Evolutionary conservation across 1,140 invertebrate species (phyloP).

Genomic region (Bicyclus anynana): DNA sequence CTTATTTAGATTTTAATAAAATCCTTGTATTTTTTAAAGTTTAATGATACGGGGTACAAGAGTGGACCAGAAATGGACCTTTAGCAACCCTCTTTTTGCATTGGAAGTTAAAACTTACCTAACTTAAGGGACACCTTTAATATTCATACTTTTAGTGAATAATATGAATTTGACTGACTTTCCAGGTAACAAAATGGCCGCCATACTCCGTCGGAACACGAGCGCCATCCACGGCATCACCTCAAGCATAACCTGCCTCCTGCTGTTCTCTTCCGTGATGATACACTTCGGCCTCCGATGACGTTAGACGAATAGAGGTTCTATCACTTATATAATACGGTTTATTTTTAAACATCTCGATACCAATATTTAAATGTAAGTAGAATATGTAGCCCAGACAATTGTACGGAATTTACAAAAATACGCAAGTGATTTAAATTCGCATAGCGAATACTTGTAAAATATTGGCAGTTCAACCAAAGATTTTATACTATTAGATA

Average conservation of each 20-base stretch:
- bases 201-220: constrained; percentile 62
- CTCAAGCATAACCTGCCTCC: constrained; percentile 58
- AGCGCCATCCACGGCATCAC: constrained; percentile 69
- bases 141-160: no score
- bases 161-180: no score
- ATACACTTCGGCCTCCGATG: constrained; percentile 63
- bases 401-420: neutral
- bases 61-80: no score
- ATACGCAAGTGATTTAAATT: neutral
- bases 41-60: no score
- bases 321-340: constrained; percentile 26
- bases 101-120: no score
- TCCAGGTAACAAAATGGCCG: constrained; percentile 71
- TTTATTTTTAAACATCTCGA: constrained; percentile 28
- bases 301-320: constrained; percentile 41
- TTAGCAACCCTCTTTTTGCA: no score
- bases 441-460: no score
- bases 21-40: no score
- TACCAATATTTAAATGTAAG: constrained; percentile 21
- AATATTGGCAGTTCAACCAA: no score
- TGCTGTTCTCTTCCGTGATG: constrained; percentile 49
- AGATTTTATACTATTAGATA: no score
- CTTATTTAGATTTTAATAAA: no score
- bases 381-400: neutral
- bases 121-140: no score